Percentiles rank a stretch among this genome's conserved stretches.
These are phyloP conservation scores for Empis stercorea DNA, from an alignment of 2,888 invertebrate species.

Conservation along the genomic window DNA sequence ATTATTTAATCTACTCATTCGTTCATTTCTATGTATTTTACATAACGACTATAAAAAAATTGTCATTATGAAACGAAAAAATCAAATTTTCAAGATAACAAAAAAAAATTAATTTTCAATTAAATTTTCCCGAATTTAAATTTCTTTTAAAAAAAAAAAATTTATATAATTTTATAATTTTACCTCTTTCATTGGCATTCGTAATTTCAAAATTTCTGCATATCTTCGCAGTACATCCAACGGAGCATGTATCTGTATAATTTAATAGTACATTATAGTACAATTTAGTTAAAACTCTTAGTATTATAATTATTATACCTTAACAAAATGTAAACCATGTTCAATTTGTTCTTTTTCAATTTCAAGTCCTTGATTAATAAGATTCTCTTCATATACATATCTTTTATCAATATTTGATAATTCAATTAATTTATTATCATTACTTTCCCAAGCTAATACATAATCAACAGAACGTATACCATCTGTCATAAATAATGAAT, in stretches of 20 bases:
- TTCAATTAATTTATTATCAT: slow-evolving; percentile 38
- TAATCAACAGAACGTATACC: slow-evolving; percentile 62
- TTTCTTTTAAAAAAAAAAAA: background rate
- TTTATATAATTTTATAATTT: slow-evolving; percentile 12
- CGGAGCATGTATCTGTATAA: slow-evolving; percentile 70
- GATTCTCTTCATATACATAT: slow-evolving; percentile 54
- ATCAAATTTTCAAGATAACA: background rate
- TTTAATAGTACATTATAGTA: background rate
- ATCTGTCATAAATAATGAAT: slow-evolving; percentile 54
- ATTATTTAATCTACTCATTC: slow-evolving; percentile 50
- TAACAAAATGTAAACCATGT: slow-evolving; percentile 65
- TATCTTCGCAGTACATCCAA: slow-evolving; percentile 69
- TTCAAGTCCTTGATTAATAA: slow-evolving; percentile 59
- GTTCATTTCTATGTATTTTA: slow-evolving; percentile 45
- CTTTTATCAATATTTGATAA: slow-evolving; percentile 38
- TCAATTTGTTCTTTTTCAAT: slow-evolving; percentile 57
- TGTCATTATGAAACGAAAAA: background rate
- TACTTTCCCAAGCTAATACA: slow-evolving; percentile 63
- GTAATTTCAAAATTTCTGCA: slow-evolving; percentile 79
- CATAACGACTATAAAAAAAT: slow-evolving; percentile 46
- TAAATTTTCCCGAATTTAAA: slow-evolving; percentile 28
- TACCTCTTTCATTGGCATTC: slow-evolving; percentile 89
- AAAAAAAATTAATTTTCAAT: background rate
- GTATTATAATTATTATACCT: slow-evolving; percentile 34
- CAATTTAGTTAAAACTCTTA: background rate